A percentile compares a stretch with the other conserved stretches of the same genome.
Evolutionary conservation across 2,797 vertebrate genomes (phyloP).

Genomic region (Pipistrellus pygmaeus): DNA sequence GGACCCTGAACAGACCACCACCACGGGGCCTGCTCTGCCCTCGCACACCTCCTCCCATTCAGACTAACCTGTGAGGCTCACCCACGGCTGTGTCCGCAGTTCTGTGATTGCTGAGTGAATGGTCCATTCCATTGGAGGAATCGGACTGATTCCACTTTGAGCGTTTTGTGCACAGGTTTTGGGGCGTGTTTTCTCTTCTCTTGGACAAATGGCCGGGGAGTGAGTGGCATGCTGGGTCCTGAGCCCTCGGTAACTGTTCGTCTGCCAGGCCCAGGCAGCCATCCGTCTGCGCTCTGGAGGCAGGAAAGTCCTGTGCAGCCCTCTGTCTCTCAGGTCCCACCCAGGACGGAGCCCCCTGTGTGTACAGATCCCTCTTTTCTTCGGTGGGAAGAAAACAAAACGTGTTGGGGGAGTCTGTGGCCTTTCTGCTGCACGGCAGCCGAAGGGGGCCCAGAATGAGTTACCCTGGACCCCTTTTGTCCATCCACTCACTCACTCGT

Average conservation of each 20-base stretch:
- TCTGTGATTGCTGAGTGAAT: neutral
- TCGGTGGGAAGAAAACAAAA: too few relatives aligned
- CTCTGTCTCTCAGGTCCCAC: neutral
- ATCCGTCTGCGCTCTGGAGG: neutral
- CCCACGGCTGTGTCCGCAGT: neutral
- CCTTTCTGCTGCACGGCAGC: too few relatives aligned
- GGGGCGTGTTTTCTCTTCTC: neutral
- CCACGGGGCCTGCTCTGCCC: neutral
- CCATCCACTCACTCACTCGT: neutral
- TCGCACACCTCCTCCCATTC: neutral
- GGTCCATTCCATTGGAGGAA: neutral
- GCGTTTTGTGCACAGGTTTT: neutral
- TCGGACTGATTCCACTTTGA: neutral
- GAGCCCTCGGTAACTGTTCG: neutral
- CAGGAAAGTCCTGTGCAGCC: neutral
- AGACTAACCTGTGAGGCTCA: accelerated
- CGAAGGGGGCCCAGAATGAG: too few relatives aligned
- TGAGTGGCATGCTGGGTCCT: too few relatives aligned
- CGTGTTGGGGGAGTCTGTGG: too few relatives aligned
- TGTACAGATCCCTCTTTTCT: too few relatives aligned
- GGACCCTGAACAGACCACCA: neutral
- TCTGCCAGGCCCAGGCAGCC: too few relatives aligned
- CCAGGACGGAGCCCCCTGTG: too few relatives aligned
- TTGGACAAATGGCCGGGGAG: too few relatives aligned
- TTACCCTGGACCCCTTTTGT: neutral